Evolutionary conservation across 1,140 invertebrate species (phyloP), one percentile per base, ranked within the genome.

Genomic region (Delia radicum): DNA sequence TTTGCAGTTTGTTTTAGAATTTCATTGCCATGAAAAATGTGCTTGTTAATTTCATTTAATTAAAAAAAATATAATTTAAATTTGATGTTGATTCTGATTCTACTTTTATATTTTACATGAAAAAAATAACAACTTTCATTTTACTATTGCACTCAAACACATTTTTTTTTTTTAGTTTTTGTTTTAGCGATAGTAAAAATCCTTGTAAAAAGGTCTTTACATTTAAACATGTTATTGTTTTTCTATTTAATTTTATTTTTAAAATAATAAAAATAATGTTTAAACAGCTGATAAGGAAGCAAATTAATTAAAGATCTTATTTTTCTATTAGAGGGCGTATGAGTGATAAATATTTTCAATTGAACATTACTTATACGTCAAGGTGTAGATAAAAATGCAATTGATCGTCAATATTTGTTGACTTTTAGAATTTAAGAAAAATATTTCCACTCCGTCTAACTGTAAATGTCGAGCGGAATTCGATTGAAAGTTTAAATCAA

Each of bases 111-210:
- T 62, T 67, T 67, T 27, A 31, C 27, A 21, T 27, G 18, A 31
- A 24, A 24, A 55, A 55, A 55, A 55, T 21, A 55, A 67, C 63
- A 67, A 67, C 29, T 69, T 69, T 69, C 65, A 69, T 69, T 61
- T 69, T 33, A 33, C n/a, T 55, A 21, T 24, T 55, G n/a, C 15
- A 67, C 8, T 12, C 63, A 31, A 63, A 13, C 26, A 67, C 63
- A 67, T 31, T 13, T 29, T 67, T 13, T 48, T 29, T 6, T 21
- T 69, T n/a, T n/a, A 18, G 31, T 18, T 55, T 18, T 55, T 55
- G n/a, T n/a, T 21, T 5, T 21, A 69, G n/a, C 65, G 65, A 69
- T 69, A 69, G 31, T 69, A 33, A 69, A 37, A 33, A 31, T 69
- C 65, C 65, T 69, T 69, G 65, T 18, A 10, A 69, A 69, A 67